Evolutionary conservation across 2,113 vertebrate genomes (phyloP).

Genomic region (Oriolus oriolus): DNA sequence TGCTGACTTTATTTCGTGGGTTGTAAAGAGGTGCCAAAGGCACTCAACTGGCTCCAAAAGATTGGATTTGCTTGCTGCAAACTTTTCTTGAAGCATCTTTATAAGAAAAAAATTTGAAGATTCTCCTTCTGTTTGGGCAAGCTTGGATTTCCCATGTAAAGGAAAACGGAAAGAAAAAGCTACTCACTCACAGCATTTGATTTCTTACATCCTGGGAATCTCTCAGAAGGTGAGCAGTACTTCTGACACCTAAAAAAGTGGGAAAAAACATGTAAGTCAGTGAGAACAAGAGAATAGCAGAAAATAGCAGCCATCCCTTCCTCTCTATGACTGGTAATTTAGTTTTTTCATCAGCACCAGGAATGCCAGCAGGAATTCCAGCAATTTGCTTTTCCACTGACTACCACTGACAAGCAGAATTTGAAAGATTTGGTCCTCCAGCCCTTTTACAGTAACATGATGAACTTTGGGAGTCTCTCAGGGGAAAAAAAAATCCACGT

Average conservation of each 20-base stretch:
- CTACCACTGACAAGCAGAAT: background rate
- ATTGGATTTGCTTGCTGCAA: background rate
- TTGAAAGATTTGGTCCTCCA: background rate
- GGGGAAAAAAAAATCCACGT: background rate
- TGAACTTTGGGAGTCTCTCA: background rate
- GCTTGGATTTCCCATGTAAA: background rate
- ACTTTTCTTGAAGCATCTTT: background rate
- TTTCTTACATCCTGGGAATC: conserved; percentile 1
- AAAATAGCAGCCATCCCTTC: background rate
- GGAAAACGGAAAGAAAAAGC: background rate
- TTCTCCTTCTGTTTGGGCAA: background rate
- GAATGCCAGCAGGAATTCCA: background rate
- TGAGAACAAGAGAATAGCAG: background rate
- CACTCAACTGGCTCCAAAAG: background rate
- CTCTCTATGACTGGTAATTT: background rate
- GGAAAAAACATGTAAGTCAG: background rate
- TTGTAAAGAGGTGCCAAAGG: conserved; percentile 2
- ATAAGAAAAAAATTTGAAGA: background rate
- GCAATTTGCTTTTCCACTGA: background rate
- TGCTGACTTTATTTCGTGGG: conserved; percentile 29
- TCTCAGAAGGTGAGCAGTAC: background rate
- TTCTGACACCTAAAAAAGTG: background rate
- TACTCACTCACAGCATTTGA: conserved; percentile 20
- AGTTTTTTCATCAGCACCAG: background rate
- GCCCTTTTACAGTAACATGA: background rate